Evolutionary conservation across 2,113 vertebrate genomes (phyloP).

Genomic region (Trichechus manatus): DNA sequence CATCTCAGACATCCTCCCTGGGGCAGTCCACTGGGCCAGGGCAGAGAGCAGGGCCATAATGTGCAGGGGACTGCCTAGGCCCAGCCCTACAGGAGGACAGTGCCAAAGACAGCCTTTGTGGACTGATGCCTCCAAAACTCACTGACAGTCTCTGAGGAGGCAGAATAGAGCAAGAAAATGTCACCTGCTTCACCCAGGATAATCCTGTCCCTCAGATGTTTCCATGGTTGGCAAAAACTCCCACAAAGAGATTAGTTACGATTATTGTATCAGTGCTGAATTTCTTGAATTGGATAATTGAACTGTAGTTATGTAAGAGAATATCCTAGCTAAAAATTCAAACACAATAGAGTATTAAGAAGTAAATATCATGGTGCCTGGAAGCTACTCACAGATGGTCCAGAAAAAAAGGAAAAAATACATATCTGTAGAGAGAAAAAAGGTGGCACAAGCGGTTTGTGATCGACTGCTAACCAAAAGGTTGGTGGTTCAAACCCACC

Average conservation of each 20-base stretch:
- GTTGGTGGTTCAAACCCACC: too few relatives aligned
- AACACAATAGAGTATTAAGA: not conserved
- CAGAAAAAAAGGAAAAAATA: not conserved
- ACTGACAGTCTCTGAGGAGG: not conserved
- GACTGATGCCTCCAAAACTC: not conserved
- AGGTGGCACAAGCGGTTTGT: too few relatives aligned
- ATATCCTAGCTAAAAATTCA: not conserved
- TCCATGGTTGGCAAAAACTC: not conserved
- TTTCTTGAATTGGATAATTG: not conserved
- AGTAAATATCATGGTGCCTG: not conserved
- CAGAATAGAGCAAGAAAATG: not conserved
- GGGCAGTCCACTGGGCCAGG: not conserved
- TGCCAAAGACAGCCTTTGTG: not conserved
- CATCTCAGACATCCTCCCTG: not conserved
- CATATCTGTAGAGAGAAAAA: too few relatives aligned
- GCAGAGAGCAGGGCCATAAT: not conserved
- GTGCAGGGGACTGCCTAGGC: not conserved
- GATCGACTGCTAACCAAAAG: too few relatives aligned
- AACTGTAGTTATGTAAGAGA: not conserved
- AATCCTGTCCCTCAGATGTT: not conserved
- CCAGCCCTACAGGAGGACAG: not conserved
- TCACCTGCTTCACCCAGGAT: not conserved
- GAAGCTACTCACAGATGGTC: not conserved
- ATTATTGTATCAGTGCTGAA: not conserved
- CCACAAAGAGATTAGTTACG: not conserved